These are phyloP conservation scores for Ridgeia piscesae DNA, from an alignment of 1,140 invertebrate species.

Conservation along the genomic window DNA sequence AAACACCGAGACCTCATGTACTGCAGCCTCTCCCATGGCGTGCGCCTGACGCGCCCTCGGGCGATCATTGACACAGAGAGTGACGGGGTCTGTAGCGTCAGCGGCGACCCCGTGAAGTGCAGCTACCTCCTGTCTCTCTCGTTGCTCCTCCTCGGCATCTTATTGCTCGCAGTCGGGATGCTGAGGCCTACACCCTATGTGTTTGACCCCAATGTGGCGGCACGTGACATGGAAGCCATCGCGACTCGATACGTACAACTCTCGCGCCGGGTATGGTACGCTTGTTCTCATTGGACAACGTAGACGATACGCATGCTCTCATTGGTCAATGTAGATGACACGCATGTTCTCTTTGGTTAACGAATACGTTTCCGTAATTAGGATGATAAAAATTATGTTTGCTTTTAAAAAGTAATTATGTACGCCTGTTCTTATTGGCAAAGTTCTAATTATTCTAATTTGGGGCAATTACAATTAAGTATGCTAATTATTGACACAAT, in stretches of 20 bases:
- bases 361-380: too few species aligned
- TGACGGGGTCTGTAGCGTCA: not conserved
- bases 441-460: too few species aligned
- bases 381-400: too few species aligned
- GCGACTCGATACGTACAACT: not conserved
- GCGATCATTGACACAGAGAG: not conserved
- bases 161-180: not conserved
- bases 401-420: too few species aligned
- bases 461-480: too few species aligned
- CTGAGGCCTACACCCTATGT: not conserved
- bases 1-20: not conserved
- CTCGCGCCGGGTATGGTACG: not conserved
- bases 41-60: too few species aligned
- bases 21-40: not conserved
- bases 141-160: not conserved
- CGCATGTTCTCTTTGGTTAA: not conserved
- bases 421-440: too few species aligned
- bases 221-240: not conserved
- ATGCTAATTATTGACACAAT: too few species aligned
- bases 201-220: not conserved
- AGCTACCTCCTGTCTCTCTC: not conserved
- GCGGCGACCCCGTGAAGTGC: not conserved
- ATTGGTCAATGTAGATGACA: not conserved
- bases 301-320: not conserved
- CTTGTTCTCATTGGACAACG: not conserved